Percentiles rank a stretch among this genome's conserved stretches.
Conservation (phyloP, 2,797 vertebrate genomes). For the Podarcis lilfordi region DNA sequence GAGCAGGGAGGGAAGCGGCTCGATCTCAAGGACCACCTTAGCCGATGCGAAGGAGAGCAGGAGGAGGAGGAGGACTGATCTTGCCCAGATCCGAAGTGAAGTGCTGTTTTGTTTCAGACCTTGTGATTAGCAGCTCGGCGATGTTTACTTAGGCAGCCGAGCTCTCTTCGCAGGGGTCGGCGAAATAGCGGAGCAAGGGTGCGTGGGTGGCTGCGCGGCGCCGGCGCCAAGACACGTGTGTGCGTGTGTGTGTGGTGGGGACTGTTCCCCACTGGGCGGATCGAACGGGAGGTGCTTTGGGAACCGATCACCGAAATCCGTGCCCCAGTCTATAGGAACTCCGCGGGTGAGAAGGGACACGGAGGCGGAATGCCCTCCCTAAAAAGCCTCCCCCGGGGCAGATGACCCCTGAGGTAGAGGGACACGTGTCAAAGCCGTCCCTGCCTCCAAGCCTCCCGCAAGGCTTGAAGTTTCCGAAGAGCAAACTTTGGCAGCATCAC, state of each 20-base stretch:
- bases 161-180: constrained; percentile 70
- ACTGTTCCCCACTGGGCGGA: background rate
- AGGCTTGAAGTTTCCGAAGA: background rate
- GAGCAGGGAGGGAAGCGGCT: background rate
- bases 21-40: background rate
- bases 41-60: background rate
- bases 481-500: background rate
- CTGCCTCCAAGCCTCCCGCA: background rate
- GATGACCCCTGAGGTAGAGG: background rate
- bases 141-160: constrained; percentile 74
- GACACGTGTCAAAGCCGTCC: background rate
- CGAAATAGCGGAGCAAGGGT: constrained; percentile 51
- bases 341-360: constrained; percentile 31
- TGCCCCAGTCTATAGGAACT: constrained; percentile 64
- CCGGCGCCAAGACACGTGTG: constrained; percentile 64
- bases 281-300: constrained; percentile 52
- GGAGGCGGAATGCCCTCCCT: no score
- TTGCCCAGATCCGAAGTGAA: constrained; percentile 73
- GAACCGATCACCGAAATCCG: constrained; percentile 70
- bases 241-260: background rate
- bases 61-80: constrained; percentile 59
- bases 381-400: background rate
- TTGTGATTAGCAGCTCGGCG: constrained; percentile 67
- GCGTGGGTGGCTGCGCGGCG: constrained; percentile 4
- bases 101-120: constrained; percentile 78